Evolutionary conservation across 1,140 invertebrate species (phyloP).

Genomic region (Bathynomus jamesi): DNA sequence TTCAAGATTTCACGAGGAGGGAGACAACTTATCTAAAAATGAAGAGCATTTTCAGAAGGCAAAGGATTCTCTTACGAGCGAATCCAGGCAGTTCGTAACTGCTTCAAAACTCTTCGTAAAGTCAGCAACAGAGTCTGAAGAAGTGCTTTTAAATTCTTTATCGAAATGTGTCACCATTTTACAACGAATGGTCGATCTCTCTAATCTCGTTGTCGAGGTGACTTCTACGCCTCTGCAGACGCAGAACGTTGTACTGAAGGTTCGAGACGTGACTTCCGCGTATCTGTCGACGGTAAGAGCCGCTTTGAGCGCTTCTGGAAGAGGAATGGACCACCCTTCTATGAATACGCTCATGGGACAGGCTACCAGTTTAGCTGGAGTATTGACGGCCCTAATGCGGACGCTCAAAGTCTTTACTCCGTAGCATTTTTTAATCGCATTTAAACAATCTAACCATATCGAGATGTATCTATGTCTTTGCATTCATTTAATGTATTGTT

Average conservation of each 20-base stretch:
- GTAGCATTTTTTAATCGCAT: too few species aligned
- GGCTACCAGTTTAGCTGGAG: conserved; percentile 69
- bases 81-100: conserved; percentile 70
- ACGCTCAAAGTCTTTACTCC: conserved; percentile 72
- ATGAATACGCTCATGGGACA: conserved; percentile 54
- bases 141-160: conserved; percentile 55
- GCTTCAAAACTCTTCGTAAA: conserved; percentile 74
- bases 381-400: conserved; percentile 67
- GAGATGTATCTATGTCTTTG: too few species aligned
- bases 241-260: conserved; percentile 65
- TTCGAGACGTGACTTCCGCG: conserved; percentile 68
- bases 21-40: conserved; percentile 59
- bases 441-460: too few species aligned
- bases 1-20: conserved; percentile 57
- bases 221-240: conserved; percentile 68
- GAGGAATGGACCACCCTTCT: conserved; percentile 44
- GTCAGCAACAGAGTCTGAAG: conserved; percentile 56
- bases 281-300: conserved; percentile 52
- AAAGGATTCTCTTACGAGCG: conserved; percentile 65
- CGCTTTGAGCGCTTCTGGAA: conserved; percentile 43
- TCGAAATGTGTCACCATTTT: conserved; percentile 61
- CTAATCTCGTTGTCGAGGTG: conserved; percentile 60
- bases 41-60: conserved; percentile 65
- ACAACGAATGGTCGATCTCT: conserved; percentile 54
- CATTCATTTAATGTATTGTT: too few species aligned